Base-by-base conservation (phyloP, 2,888 invertebrate genomes). In the Diadegma fenestrale region DNA sequence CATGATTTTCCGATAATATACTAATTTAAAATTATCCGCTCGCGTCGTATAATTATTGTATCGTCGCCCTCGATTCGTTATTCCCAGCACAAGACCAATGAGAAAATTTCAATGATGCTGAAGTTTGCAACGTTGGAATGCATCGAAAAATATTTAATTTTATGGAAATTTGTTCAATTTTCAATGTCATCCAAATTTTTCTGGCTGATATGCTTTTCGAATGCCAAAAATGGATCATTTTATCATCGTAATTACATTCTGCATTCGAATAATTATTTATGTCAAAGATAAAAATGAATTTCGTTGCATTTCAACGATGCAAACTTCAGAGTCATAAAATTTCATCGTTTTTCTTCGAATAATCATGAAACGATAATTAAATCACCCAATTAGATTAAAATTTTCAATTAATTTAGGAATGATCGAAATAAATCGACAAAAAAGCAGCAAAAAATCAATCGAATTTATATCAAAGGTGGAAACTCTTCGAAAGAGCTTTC, bases 1-100 rank as follows among this genome's bases (percentile, higher is more conserved):
- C 41, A 54, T 72, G 41, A 61, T 48, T 76, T 68, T 76, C 41
- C 61, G 41, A 71, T 69, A 48, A 75, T 10, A 12, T 10, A 12
- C 19, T 63, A 63, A 43, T 30, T 43, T 22, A 12, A 5, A 63
- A 63, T n/a, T 12, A 63, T 17, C 33, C 48, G 51, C 8, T 14
- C n/a, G 26, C 19, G 8, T 26, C n/a, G n/a, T n/a, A n/a, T n/a
- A n/a, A 64, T 64, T 51, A 80, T 51, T 26, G 26, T 14, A 61
- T 79, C 33, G 5, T 45, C 19, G 14, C 48, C 43, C 17, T 7
- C 26, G 48, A 48, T 14, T 43, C 66, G n/a, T 19, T 4, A 64
- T 19, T 19, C 10, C 0, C 41, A 41, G 1, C 33, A 37, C 37
- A 12, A 64, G 41, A 54, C 7, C 54, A 10, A 37, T 10, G 5